These are phyloP conservation scores for Zaprionus kolodkinae DNA, from an alignment of 1,140 invertebrate species.

Conservation along the genomic window DNA sequence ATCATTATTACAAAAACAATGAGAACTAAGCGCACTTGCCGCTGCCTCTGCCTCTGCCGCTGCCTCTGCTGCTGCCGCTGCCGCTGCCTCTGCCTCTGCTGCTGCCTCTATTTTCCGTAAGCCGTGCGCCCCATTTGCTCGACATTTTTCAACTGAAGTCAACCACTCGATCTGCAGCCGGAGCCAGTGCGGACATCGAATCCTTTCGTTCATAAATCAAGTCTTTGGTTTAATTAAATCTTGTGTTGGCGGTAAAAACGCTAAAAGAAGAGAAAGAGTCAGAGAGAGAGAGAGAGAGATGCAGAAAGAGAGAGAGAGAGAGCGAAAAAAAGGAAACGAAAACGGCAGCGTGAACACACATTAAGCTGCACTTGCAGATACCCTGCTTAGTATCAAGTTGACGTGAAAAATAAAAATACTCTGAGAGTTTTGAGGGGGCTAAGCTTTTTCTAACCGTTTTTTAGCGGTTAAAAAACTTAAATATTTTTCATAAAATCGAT, in stretches of 20 bases:
- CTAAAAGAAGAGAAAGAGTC: conserved; percentile 51
- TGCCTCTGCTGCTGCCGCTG: conserved; percentile 21
- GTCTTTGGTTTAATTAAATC: conserved; percentile 84
- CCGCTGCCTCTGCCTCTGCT: conserved; percentile 17
- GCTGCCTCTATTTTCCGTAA: conserved; percentile 28
- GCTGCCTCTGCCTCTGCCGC: conserved; percentile 6
- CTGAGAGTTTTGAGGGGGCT: too few relatives aligned
- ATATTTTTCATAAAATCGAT: too few relatives aligned
- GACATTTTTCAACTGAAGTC: conserved; percentile 71
- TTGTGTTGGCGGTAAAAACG: conserved; percentile 84
- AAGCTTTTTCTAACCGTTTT: too few relatives aligned
- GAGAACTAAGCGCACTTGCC: conserved; percentile 44
- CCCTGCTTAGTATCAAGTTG: neutral
- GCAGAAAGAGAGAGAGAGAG: neutral
- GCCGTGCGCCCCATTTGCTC: conserved; percentile 67
- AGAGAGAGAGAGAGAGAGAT: too few relatives aligned
- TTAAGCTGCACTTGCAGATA: neutral
- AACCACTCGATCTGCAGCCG: conserved; percentile 27
- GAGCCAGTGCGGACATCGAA: conserved; percentile 65
- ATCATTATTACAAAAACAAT: conserved; percentile 79
- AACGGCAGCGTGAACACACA: neutral
- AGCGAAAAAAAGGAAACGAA: conserved; percentile 20
- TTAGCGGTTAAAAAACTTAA: too few relatives aligned
- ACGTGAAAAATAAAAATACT: too few relatives aligned
- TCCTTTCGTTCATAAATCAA: conserved; percentile 84